phyloP scores from a whole-genome alignment of 2,888 invertebrate species.

The Dolomedes plantarius region DNA sequence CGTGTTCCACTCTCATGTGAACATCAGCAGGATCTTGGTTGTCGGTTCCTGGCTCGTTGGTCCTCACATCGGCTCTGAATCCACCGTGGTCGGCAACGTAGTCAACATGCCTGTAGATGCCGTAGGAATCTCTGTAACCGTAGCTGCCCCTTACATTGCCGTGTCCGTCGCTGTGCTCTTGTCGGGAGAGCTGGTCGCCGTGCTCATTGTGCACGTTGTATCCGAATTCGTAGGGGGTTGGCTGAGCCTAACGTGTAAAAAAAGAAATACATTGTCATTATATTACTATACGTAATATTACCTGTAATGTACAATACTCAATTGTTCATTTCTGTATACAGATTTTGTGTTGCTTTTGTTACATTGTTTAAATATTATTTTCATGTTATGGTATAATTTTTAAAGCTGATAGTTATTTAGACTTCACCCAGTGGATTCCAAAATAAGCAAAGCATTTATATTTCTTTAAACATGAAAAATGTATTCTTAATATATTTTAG shows the following conservation, averaged over 20 bases:
- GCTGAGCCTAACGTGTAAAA: slow-evolving; percentile 34
- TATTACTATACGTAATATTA: too few species aligned
- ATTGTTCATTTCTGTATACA: too few species aligned
- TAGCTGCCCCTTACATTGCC: slow-evolving; percentile 61
- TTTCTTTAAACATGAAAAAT: too few species aligned
- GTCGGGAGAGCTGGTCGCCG: slow-evolving; percentile 45
- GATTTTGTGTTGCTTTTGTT: too few species aligned
- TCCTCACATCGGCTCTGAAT: slow-evolving; percentile 65
- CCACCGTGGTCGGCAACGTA: slow-evolving; percentile 65
- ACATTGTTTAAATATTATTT: too few species aligned
- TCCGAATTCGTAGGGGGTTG: slow-evolving; percentile 61
- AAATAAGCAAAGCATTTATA: too few species aligned
- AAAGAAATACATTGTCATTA: too few species aligned
- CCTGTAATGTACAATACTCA: too few species aligned
- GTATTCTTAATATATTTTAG: too few species aligned
- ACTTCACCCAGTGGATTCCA: too few species aligned
- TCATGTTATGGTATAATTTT: too few species aligned
- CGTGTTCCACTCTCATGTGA: slow-evolving; percentile 46
- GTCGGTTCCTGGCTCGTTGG: slow-evolving; percentile 64
- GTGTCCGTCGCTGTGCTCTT: slow-evolving; percentile 54
- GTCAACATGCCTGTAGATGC: slow-evolving; percentile 65
- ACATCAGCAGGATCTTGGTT: slow-evolving; percentile 63
- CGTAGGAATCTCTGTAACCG: slow-evolving; percentile 66
- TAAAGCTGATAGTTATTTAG: too few species aligned
- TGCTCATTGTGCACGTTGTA: slow-evolving; percentile 58